Evolutionary conservation across 2,113 vertebrate species (phyloP), one percentile per base, ranked within the genome.

Genomic region (Cariama cristata): DNA sequence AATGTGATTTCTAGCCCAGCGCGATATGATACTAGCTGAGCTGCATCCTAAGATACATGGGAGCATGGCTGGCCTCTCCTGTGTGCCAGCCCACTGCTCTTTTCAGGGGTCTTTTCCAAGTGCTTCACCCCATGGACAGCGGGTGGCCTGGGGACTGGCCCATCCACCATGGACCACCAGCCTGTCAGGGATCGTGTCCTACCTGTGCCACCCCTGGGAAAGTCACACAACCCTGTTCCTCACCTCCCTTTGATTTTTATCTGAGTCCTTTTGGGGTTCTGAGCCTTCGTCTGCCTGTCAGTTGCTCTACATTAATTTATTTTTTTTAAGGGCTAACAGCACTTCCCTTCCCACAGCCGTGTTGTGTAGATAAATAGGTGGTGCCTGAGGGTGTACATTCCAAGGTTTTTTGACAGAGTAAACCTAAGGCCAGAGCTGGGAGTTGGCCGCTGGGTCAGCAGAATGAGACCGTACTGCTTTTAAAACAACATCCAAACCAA

Each of bases 41-140:
- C 93, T 97, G 96, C 94, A 95, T 82, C 91, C 89, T 85, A 81
- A 93, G 93, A 96, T 94, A 88, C 72, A 85, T 1, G 13, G 40
- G 77, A 75, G 93, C 38, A 64, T 0, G 12, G 20, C 71, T 86
- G 71, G 49, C 66, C n/a, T 69, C 89, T 67, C 76, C 53, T 5
- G 12, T 9, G 2, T 69, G 59, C 45, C 86, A 93, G 40, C 23
- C 33, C 13, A 6, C 64, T 86, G 47, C 33, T 89, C 66, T 67
- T 69, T 82, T 82, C 44, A 42, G 32, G 16, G 16, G 2, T 79
- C 74, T 86, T 64, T 44, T 59, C 66, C 12, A n/a, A 69, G 60
- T 14, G 5, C 52, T 92, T 67, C 73, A 80, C 4, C 6, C n/a
- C 47, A 38, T 12, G 27, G 35, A 11, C 40, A 56, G 27, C 0